These are phyloP conservation scores for Chelonia mydas DNA, from an alignment of 2,797 vertebrate genomes.

Conservation along the genomic window DNA sequence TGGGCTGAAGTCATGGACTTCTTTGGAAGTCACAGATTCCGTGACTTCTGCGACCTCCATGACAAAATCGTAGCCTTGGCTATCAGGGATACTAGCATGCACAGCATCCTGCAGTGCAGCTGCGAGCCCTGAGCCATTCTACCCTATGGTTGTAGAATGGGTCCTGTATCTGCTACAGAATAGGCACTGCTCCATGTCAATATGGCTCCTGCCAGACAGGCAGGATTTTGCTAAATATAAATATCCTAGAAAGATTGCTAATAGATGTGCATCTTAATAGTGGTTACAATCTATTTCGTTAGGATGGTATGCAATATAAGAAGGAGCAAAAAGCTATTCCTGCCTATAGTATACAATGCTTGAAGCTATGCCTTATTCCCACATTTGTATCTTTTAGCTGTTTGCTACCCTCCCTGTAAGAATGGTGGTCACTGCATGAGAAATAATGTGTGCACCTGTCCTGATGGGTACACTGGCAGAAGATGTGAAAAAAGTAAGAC, in stretches of 20 bases:
- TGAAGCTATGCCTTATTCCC: background rate
- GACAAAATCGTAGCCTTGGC: too few species aligned
- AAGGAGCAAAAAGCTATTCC: background rate
- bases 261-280: background rate
- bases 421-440: slow-evolving; percentile 93
- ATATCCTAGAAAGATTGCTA: background rate
- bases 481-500: slow-evolving; percentile 93
- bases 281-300: background rate
- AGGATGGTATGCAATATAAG: background rate
- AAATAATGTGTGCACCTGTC: slow-evolving; percentile 91
- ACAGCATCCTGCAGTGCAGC: background rate
- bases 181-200: background rate
- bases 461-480: slow-evolving; percentile 88
- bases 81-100: background rate
- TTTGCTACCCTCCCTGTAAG: slow-evolving; percentile 93
- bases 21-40: too few species aligned
- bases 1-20: too few species aligned
- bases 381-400: slow-evolving; percentile 80
- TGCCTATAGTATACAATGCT: background rate
- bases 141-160: background rate
- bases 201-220: background rate
- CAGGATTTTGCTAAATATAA: background rate
- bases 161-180: background rate
- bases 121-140: background rate
- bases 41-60: too few species aligned